These are phyloP conservation scores for Diploptera punctata DNA, from an alignment of 2,888 invertebrate genomes.

Conservation along the genomic window DNA sequence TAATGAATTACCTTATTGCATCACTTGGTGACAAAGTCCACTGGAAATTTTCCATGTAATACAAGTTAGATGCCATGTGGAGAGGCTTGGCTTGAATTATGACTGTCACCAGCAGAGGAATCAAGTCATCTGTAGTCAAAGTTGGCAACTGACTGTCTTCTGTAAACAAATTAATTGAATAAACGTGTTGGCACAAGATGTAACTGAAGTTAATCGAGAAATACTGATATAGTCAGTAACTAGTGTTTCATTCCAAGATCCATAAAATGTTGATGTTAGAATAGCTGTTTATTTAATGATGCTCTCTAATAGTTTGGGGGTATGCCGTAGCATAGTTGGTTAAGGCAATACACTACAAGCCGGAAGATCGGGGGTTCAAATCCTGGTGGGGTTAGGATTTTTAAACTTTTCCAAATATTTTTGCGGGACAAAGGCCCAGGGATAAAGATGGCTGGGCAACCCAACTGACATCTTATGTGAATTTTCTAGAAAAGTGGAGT, in stretches of 20 bases:
- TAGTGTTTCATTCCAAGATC: neutral
- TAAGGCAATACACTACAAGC: no score
- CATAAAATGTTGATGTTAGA: neutral
- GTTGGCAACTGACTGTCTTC: constrained; percentile 50
- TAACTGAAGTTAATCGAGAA: no score
- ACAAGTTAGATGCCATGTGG: constrained; percentile 56
- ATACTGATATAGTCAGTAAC: neutral
- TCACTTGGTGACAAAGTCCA: constrained; percentile 48
- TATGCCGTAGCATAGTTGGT: no score
- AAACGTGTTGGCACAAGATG: neutral
- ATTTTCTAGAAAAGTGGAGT: no score
- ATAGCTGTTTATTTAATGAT: no score
- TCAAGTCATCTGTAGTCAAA: constrained; percentile 52
- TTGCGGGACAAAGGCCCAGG: no score
- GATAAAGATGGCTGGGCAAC: no score
- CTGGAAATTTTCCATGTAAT: constrained; percentile 55
- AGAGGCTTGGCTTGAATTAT: constrained; percentile 56
- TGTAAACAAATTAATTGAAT: neutral
- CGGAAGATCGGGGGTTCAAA: no score
- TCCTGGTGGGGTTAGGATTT: no score
- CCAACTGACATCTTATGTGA: no score
- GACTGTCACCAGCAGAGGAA: constrained; percentile 54
- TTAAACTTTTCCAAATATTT: no score
- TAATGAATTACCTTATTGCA: constrained; percentile 45
- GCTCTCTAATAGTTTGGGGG: no score